phyloP scores from a whole-genome alignment of 92 coral and sea anemone genomes.

The Parazoanthus atlanticus region DNA sequence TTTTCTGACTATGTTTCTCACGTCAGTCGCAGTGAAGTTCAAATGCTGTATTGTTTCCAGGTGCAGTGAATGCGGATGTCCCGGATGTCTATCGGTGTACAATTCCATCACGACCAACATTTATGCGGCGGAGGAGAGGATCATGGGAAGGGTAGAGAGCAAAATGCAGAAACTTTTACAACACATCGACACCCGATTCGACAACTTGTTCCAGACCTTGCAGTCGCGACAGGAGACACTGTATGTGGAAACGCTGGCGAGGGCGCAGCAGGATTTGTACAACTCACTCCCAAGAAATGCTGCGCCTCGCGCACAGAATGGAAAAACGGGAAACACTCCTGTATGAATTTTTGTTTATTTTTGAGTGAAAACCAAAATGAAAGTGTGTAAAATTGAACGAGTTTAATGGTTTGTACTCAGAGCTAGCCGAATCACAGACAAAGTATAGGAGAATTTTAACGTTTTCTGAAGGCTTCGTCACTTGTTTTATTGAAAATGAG shows the following conservation, averaged over 20 bases:
- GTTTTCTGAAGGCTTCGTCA: no score
- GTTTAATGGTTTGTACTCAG: neutral
- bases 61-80: conserved; percentile 93
- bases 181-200: conserved; percentile 86
- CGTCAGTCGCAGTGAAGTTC: neutral
- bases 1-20: no score
- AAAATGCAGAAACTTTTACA: conserved; percentile 77
- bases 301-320: conserved; percentile 18
- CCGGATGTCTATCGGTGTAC: conserved; percentile 95
- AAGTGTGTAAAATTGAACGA: no score
- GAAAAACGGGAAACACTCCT: conserved; percentile 37
- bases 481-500: no score
- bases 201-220: conserved; percentile 65
- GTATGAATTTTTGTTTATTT: conserved; percentile 11
- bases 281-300: conserved; percentile 37
- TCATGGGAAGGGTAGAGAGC: conserved; percentile 85
- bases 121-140: conserved; percentile 94
- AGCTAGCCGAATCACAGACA: no score
- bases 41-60: conserved; percentile 36
- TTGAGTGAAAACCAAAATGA: neutral
- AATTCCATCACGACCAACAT: conserved; percentile 94
- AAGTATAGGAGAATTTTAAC: no score
- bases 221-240: conserved; percentile 68
- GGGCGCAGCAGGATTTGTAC: conserved; percentile 40
- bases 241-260: conserved; percentile 28